Evolutionary conservation across 2,888 invertebrate species (phyloP).

Genomic region (Athalia cordata): DNA sequence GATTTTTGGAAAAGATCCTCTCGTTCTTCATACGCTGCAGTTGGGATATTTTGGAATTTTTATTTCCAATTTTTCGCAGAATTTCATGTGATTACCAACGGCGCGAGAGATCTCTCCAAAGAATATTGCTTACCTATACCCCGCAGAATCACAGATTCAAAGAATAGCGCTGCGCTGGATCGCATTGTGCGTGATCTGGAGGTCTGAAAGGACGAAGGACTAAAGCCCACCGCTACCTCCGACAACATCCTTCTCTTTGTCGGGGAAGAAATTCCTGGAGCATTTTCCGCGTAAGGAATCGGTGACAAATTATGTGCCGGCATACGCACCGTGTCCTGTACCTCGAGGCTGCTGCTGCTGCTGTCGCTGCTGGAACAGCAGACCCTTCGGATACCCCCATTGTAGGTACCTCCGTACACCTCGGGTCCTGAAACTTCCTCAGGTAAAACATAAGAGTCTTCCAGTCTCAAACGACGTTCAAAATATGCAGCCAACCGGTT

Average conservation of each 20-base stretch:
- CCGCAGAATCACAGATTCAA: constrained; percentile 31
- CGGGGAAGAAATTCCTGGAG: constrained; percentile 46
- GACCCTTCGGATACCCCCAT: constrained; percentile 19
- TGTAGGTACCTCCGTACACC: background rate
- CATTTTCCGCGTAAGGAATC: constrained; percentile 44
- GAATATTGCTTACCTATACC: constrained; percentile 16
- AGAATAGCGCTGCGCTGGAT: constrained; percentile 29
- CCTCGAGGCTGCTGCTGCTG: background rate
- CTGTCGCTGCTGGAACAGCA: background rate
- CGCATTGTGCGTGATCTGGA: constrained; percentile 42
- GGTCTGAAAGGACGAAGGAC: constrained; percentile 42
- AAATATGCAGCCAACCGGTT: constrained; percentile 12
- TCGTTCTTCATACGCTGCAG: background rate
- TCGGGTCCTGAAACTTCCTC: background rate
- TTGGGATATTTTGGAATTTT: background rate
- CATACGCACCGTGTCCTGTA: constrained; percentile 32
- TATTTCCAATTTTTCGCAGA: constrained; percentile 27
- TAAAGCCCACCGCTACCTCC: constrained; percentile 52
- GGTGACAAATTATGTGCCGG: constrained; percentile 45
- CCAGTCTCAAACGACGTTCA: background rate
- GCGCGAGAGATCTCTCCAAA: constrained; percentile 19
- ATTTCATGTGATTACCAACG: constrained; percentile 32
- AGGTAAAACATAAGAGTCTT: constrained; percentile 30
- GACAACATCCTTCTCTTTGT: constrained; percentile 62
- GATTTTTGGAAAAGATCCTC: constrained; percentile 6